Percentiles rank a stretch among this genome's conserved stretches.
These are phyloP conservation scores for Anabacerthia variegaticeps DNA, from an alignment of 2,797 vertebrate species.

Conservation along the genomic window DNA sequence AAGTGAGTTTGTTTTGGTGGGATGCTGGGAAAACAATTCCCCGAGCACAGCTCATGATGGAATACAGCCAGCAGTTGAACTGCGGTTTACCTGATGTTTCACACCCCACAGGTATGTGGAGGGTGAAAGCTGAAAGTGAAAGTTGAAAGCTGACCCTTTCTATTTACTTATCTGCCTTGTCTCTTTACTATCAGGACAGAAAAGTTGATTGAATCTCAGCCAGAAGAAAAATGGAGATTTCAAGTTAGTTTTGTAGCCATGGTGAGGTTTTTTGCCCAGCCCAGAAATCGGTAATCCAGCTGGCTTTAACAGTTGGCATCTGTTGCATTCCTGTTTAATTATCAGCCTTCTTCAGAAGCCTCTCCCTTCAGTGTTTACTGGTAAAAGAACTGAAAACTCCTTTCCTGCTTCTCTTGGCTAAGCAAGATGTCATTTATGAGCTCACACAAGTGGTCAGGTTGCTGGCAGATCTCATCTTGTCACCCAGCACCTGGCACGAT, in stretches of 20 bases:
- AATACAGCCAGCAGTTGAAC: neutral
- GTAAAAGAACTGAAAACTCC: neutral
- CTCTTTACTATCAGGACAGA: neutral
- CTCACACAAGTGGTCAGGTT: neutral
- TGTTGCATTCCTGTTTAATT: neutral
- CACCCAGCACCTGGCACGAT: neutral
- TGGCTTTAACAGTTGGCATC: neutral
- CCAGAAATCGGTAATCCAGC: neutral
- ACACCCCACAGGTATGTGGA: neutral
- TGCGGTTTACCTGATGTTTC: neutral
- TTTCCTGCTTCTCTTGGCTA: neutral
- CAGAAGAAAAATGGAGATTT: neutral
- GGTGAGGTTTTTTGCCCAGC: neutral
- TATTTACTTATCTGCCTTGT: neutral
- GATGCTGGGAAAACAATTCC: neutral
- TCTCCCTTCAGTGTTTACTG: neutral
- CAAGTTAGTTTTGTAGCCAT: neutral
- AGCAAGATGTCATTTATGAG: neutral
- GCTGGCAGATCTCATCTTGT: neutral
- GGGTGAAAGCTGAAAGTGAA: neutral
- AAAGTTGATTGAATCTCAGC: neutral
- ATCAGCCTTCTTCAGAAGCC: neutral
- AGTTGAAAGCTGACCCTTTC: neutral
- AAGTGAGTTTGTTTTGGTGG: neutral
- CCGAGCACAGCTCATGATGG: neutral